Conservation (phyloP, 2,888 invertebrate species). For the Dasysyrphus tricinctus region DNA sequence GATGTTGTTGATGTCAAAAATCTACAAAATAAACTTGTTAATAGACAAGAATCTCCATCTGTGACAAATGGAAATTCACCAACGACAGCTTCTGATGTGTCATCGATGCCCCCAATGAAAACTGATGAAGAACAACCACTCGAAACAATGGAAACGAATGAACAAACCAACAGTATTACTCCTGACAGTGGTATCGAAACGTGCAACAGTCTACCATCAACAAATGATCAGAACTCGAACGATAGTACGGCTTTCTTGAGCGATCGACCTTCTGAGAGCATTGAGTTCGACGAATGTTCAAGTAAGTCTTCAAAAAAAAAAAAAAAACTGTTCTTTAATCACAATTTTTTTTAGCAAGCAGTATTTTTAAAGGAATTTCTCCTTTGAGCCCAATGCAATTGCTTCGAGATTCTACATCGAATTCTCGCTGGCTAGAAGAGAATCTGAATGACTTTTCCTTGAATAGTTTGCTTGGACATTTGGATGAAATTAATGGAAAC, state of each 20-base stretch:
- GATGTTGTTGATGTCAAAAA: constrained; percentile 79
- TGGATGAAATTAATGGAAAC: constrained; percentile 86
- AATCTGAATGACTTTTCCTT: constrained; percentile 94
- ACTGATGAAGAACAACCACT: constrained; percentile 14
- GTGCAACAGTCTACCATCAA: background rate
- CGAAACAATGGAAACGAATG: background rate
- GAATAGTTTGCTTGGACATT: constrained; percentile 92
- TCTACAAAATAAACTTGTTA: constrained; percentile 78
- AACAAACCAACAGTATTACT: constrained; percentile 51
- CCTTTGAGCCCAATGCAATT: constrained; percentile 87
- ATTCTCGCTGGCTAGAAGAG: constrained; percentile 83
- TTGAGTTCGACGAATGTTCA: constrained; percentile 70
- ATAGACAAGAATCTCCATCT: constrained; percentile 36
- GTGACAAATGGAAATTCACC: constrained; percentile 37
- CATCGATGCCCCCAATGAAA: background rate
- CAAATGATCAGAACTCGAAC: constrained; percentile 3
- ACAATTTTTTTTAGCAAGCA: constrained; percentile 76
- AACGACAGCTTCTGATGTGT: background rate
- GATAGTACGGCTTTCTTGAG: constrained; percentile 41
- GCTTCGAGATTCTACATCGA: constrained; percentile 85
- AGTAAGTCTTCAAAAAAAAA: constrained; percentile 47
- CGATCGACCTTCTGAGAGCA: constrained; percentile 32
- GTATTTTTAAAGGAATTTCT: constrained; percentile 80
- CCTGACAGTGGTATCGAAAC: constrained; percentile 18
- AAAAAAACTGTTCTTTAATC: background rate